phyloP scores from a whole-genome alignment of 2,888 invertebrate species.

The Lottia scabra region DNA sequence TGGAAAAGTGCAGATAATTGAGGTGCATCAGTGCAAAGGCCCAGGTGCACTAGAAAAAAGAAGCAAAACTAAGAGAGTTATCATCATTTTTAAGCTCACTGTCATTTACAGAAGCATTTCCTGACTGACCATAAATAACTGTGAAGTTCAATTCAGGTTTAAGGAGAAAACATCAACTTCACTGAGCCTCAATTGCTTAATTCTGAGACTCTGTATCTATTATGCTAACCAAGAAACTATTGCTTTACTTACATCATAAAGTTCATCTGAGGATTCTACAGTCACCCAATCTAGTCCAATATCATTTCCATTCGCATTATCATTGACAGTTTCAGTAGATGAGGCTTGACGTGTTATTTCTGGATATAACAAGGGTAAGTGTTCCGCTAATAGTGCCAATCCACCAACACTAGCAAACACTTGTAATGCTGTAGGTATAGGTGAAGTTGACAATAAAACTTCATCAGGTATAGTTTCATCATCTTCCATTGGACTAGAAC shows the following conservation, averaged over 20 bases:
- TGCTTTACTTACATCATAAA: constrained; percentile 51
- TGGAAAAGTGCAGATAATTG: too few species aligned
- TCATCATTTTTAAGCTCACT: too few species aligned
- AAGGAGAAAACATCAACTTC: too few species aligned
- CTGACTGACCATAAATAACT: too few species aligned
- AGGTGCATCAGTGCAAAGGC: too few species aligned
- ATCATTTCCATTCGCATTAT: constrained; percentile 34
- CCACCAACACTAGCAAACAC: constrained; percentile 91
- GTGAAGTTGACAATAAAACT: constrained; percentile 53
- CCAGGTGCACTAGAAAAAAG: too few species aligned
- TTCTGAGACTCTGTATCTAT: too few species aligned
- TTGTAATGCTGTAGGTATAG: constrained; percentile 76
- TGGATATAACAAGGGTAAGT: constrained; percentile 89
- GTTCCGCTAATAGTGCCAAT: constrained; percentile 87
- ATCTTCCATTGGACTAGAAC: constrained; percentile 16
- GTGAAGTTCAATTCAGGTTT: too few species aligned
- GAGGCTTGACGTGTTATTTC: constrained; percentile 75
- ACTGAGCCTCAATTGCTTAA: too few species aligned
- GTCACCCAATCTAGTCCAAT: constrained; percentile 73
- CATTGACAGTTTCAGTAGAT: constrained; percentile 26
- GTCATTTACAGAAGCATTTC: too few species aligned
- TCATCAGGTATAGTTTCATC: constrained; percentile 52
- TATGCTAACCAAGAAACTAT: too few species aligned
- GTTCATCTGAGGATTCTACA: constrained; percentile 70
- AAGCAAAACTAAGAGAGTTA: too few species aligned